Conservation (phyloP, 2,113 vertebrate species). For the Anguilla japonica region DNA sequence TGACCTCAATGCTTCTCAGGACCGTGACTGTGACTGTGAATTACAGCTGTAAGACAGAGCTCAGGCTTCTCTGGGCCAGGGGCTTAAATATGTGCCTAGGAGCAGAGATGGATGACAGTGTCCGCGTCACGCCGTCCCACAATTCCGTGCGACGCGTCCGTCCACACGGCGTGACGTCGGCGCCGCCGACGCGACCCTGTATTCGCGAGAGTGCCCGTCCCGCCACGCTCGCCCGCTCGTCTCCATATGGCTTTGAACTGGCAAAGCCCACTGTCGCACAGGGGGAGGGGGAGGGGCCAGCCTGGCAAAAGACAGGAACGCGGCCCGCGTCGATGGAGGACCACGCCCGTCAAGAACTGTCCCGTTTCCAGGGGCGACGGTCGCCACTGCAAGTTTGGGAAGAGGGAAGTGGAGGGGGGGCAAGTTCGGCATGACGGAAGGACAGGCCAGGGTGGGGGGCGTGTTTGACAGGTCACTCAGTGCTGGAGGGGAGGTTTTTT, state of each 20-base stretch:
- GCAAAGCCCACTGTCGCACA: neutral
- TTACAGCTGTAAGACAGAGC: neutral
- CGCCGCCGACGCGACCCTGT: neutral
- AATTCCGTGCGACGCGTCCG: neutral
- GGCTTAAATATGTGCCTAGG: neutral
- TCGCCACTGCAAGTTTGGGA: neutral
- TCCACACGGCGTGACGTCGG: no score
- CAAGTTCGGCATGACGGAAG: neutral
- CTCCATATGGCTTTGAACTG: conserved; percentile 20
- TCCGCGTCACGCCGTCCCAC: neutral
- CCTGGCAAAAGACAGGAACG: neutral
- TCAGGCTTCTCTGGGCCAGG: neutral
- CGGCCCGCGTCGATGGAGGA: neutral
- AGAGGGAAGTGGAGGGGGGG: neutral
- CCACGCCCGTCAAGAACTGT: neutral
- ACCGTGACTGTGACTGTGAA: neutral
- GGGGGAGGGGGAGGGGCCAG: neutral
- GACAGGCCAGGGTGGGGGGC: neutral
- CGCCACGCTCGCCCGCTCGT: neutral
- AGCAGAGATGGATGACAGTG: neutral
- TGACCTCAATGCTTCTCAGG: neutral
- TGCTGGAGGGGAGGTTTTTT: neutral
- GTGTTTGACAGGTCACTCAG: neutral
- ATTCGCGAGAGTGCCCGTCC: neutral
- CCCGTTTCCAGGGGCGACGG: neutral